A percentile compares a stretch with the other conserved stretches of the same genome.
phyloP scores from a whole-genome alignment of 2,113 vertebrate species.

The Oxyruncus cristatus region DNA sequence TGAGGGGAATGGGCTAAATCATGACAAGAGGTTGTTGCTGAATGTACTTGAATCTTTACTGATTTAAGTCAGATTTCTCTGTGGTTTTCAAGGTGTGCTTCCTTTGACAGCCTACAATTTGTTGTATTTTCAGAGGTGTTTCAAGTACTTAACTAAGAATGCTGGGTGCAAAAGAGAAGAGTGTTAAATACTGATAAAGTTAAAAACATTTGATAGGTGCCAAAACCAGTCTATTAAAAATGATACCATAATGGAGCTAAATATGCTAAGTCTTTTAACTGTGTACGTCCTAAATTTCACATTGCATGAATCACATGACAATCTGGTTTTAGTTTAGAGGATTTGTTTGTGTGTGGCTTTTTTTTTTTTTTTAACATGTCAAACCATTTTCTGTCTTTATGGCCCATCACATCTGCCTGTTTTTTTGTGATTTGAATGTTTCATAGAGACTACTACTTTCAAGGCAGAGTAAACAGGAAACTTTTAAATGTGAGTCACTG shows the following conservation, averaged over 20 bases:
- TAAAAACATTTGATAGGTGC: not conserved
- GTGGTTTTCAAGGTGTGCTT: not conserved
- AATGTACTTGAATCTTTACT: not conserved
- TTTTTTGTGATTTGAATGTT: not conserved
- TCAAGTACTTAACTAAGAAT: not conserved
- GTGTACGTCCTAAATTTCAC: not conserved
- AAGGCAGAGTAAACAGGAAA: not conserved
- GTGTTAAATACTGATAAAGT: not conserved
- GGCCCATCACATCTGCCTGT: not conserved
- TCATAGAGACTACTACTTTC: not conserved
- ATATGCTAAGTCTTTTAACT: not conserved
- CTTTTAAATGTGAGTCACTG: not conserved
- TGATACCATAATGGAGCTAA: not conserved
- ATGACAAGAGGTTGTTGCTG: not conserved
- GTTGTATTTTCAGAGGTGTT: not conserved
- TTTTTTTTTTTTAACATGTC: not conserved
- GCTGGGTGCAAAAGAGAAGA: not conserved
- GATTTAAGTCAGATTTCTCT: not conserved
- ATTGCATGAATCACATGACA: not conserved
- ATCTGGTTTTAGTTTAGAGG: not conserved
- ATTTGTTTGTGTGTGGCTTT: accelerated
- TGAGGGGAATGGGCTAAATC: too few species aligned
- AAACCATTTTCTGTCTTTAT: not conserved
- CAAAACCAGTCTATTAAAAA: not conserved
- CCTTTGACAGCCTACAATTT: not conserved